Conservation (phyloP, 2,797 vertebrate species). For the Epinephelus awoara region DNA sequence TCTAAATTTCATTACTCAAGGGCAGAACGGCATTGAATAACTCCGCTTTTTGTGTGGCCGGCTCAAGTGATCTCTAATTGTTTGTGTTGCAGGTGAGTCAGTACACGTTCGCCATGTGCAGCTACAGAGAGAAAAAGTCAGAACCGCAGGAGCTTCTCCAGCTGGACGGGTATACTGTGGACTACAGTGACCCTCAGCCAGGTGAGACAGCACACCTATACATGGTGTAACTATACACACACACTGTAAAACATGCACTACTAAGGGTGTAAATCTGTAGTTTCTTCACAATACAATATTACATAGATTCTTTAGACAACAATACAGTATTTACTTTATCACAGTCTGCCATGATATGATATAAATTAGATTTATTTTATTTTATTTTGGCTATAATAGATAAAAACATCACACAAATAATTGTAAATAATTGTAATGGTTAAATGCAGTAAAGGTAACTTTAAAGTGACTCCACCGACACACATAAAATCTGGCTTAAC, state of each 20-base stretch:
- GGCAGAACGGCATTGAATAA: neutral
- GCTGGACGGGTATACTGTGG: constrained; percentile 98
- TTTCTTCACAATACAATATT: too few relatives aligned
- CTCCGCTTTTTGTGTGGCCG: neutral
- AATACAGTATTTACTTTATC: too few relatives aligned
- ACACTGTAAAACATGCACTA: neutral
- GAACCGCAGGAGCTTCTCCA: constrained; percentile 98
- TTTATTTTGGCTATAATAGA: too few relatives aligned
- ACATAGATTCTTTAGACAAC: too few relatives aligned
- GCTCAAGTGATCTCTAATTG: constrained; percentile 48
- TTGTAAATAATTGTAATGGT: too few relatives aligned
- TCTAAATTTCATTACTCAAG: neutral
- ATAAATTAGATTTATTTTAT: too few relatives aligned
- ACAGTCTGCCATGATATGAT: too few relatives aligned
- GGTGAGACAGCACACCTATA: constrained; percentile 80
- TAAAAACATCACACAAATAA: too few relatives aligned
- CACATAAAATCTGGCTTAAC: too few relatives aligned
- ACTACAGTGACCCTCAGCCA: constrained; percentile 99
- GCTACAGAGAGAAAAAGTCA: constrained; percentile 99
- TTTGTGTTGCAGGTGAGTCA: constrained; percentile 93
- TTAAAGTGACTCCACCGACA: too few relatives aligned
- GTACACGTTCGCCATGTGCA: constrained; percentile 99
- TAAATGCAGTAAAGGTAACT: too few relatives aligned
- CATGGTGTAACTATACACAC: neutral
- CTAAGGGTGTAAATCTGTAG: too few relatives aligned